Percentiles rank a stretch among this genome's conserved stretches.
Evolutionary conservation across 2,888 invertebrate species (phyloP).

Genomic region (Acleris cristana): DNA sequence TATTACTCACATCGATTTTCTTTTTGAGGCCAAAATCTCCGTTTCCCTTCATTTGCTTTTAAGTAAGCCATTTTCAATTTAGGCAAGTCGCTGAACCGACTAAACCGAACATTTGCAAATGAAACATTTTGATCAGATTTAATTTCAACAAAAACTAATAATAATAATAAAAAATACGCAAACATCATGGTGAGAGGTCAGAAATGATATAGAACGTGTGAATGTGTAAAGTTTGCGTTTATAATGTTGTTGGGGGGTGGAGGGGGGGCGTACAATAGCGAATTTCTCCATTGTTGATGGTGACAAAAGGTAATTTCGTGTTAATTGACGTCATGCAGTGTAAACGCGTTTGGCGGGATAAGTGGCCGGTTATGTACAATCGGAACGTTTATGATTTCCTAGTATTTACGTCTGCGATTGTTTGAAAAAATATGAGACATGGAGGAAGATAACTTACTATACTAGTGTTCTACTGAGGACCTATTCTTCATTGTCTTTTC

Average conservation of each 20-base stretch:
- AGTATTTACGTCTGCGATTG: neutral
- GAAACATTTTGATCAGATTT: slow-evolving; percentile 4
- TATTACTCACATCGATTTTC: slow-evolving; percentile 71
- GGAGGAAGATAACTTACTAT: neutral
- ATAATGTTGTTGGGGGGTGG: slow-evolving; percentile 7
- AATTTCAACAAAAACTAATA: neutral
- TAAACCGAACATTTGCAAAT: neutral
- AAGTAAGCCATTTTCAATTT: slow-evolving; percentile 13
- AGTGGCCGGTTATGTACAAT: slow-evolving; percentile 24
- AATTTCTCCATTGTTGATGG: slow-evolving; percentile 28
- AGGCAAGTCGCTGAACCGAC: slow-evolving; percentile 6
- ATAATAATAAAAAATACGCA: neutral
- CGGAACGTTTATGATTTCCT: neutral
- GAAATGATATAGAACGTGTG: neutral
- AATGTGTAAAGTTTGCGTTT: slow-evolving; percentile 13
- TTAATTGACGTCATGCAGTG: slow-evolving; percentile 29
- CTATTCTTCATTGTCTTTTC: too few relatives aligned
- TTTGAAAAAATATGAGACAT: neutral
- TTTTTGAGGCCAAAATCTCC: slow-evolving; percentile 68
- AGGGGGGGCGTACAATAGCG: slow-evolving; percentile 18
- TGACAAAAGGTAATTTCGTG: slow-evolving; percentile 31
- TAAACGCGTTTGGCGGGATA: slow-evolving; percentile 8
- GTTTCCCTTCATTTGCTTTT: slow-evolving; percentile 44
- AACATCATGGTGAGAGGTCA: slow-evolving; percentile 1
- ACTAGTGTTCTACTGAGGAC: too few relatives aligned